Base-by-base conservation (phyloP, 1,140 invertebrate genomes). In the Halotydeus destructor region DNA sequence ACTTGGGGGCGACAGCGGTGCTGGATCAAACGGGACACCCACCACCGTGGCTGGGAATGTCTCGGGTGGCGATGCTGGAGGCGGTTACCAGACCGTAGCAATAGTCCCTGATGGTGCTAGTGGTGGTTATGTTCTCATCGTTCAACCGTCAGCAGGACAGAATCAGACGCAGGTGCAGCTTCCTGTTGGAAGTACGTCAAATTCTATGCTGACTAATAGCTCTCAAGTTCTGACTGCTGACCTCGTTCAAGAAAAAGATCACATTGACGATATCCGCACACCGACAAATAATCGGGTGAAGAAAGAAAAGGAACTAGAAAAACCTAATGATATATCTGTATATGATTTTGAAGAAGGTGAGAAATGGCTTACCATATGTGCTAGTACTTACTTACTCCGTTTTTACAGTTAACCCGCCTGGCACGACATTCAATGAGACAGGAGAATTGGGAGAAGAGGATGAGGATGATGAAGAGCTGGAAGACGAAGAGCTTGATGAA, bases 281-380 rank as follows among this genome's bases (percentile, higher is more conserved):
- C n/a, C n/a, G n/a, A n/a, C n/a, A n/a, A n/a, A n/a, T n/a, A n/a
- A n/a, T n/a, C n/a, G 22, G 27, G 34, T 46, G 14, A 46, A 46
- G 35, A 38, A 50, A 40, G 47, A 46, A 26, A 41, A 24, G 38
- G 43, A 50, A 34, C 24, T 26, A 18, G 49, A 46, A 18, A 41
- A 35, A 18, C 41, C 55, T 12, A 50, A 61, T 45, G 65, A 66
- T 47, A 58, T 67, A 50, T 65, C 63, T 28, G 62, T 69, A 1
- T 69, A 66, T 53, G 68, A 69, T 49, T 67, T 70, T 47, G 65
- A 66, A 49, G 69, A 72, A 39, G 39, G 39, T 31, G 19, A 31
- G 22, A 22, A 22, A 16, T 5, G 16, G 9, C 26, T 4, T 1
- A 22, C 6, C 5, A 36, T 30, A n/a, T n/a, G n/a, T n/a, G n/a